Base-by-base conservation (phyloP, 2,888 invertebrate species). In the Sarcophaga subvicina region DNA sequence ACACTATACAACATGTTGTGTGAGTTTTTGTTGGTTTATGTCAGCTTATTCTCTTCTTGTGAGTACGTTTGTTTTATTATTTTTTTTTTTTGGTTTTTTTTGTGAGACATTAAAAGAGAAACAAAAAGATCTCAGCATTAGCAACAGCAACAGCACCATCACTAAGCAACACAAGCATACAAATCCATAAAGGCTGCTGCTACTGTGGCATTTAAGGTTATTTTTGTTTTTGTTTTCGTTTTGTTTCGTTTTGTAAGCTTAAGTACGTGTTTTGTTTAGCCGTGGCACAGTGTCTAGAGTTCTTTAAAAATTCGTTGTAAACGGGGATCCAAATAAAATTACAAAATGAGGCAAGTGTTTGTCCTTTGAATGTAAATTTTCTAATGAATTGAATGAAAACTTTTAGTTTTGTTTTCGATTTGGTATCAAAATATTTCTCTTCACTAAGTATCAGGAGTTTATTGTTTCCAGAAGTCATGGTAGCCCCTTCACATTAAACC, bases 11-110 rank as follows among this genome's bases (percentile, higher is more conserved):
- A 37, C 6, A 37, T 37, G 37, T 37, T 37, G 37, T 37, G 37
- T 37, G 2, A 37, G 37, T 37, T 37, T 10, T 37, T 37, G 37
- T 37, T 37, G 37, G 10, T 37, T 37, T 8, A 37, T 37, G 37
- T 37, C 37, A 37, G 37, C 37, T 75, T 76, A 27, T 77, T 20
- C 45, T 10, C 22, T 69, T 69, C 47, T 69, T 49, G 3, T n/a
- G 3, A 37, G 20, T 69, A 20, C 4, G 22, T 47, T 67, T 4
- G 37, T 66, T 4, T 69, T 8, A 14, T 14, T 69, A 4, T 12
- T 25, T 70, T 25, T 22, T 49, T 54, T 37, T 37, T 60, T 25
- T 22, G 25, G 25, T 37, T 37, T 60, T 59, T 60, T 17, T 72
- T 59, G 47, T 37, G 71, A 20, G 12, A 20, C 27, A 37, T 10